These are phyloP conservation scores for Caenorhabditis macrosperma DNA, from an alignment of 2,888 invertebrate species.

Conservation along the genomic window DNA sequence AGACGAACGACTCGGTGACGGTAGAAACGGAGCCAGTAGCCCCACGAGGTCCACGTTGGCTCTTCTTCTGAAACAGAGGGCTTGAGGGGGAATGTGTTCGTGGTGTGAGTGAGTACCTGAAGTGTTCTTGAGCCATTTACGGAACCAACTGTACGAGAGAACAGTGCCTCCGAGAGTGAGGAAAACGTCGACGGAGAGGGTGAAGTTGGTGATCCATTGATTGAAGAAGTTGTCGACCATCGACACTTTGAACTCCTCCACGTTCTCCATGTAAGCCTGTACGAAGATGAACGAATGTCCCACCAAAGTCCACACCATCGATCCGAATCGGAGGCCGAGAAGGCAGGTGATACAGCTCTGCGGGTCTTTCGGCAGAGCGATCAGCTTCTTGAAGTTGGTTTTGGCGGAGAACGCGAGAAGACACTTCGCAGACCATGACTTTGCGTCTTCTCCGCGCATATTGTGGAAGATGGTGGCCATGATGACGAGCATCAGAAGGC, in stretches of 20 bases:
- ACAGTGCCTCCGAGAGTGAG: slow-evolving; percentile 77
- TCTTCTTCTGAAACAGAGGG: slow-evolving; percentile 69
- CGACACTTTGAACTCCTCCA: slow-evolving; percentile 78
- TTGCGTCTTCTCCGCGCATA: slow-evolving; percentile 73
- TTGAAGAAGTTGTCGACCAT: slow-evolving; percentile 77
- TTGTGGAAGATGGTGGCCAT: slow-evolving; percentile 78
- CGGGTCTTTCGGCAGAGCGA: slow-evolving; percentile 78
- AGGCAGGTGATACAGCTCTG: slow-evolving; percentile 79
- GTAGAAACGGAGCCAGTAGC: slow-evolving; percentile 80
- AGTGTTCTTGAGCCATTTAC: slow-evolving; percentile 79
- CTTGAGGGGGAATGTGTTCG: background rate
- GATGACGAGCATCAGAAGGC: slow-evolving; percentile 71
- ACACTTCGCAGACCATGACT: slow-evolving; percentile 73
- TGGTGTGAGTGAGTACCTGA: slow-evolving; percentile 62
- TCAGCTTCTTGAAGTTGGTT: slow-evolving; percentile 73
- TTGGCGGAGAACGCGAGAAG: slow-evolving; percentile 78
- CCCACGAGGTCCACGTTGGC: slow-evolving; percentile 77
- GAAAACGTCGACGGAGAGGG: slow-evolving; percentile 78
- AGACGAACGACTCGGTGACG: slow-evolving; percentile 78
- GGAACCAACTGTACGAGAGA: slow-evolving; percentile 79
- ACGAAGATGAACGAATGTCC: slow-evolving; percentile 80
- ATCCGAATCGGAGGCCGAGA: slow-evolving; percentile 77
- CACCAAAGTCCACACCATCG: slow-evolving; percentile 80
- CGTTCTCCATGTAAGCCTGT: slow-evolving; percentile 78
- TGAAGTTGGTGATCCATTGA: slow-evolving; percentile 80